Conservation (phyloP, 2,797 vertebrate species). For the Psittacula echo region DNA sequence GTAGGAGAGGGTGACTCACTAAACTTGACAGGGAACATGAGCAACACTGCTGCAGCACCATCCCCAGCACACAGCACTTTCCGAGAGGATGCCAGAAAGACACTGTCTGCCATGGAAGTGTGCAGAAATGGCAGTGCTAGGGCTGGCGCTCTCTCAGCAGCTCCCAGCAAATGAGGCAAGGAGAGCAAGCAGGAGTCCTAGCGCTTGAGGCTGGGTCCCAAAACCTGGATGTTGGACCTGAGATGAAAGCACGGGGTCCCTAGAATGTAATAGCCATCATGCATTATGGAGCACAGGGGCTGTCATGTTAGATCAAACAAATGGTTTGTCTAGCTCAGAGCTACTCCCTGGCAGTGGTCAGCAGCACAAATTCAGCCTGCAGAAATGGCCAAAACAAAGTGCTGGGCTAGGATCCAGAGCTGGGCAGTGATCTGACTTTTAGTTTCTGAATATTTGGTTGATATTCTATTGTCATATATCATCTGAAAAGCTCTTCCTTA, state of each 20-base stretch:
- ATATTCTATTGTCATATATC: not conserved
- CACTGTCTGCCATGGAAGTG: not conserved
- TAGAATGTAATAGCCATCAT: not conserved
- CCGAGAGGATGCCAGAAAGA: not conserved
- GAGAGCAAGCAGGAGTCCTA: not conserved
- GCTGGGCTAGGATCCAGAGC: not conserved
- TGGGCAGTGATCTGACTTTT: not conserved
- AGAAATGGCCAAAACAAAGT: not conserved
- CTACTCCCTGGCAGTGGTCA: not conserved
- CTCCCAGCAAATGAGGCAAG: not conserved
- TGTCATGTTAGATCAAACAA: conserved; percentile 27
- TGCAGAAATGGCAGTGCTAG: not conserved
- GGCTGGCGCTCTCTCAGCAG: not conserved
- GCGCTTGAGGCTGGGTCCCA: not conserved
- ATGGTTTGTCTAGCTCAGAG: not conserved
- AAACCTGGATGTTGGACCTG: not conserved
- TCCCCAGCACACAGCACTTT: not conserved
- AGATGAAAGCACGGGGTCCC: not conserved
- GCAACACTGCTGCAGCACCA: not conserved
- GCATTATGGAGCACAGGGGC: not conserved
- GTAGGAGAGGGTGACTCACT: not conserved
- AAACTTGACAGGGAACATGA: not conserved
- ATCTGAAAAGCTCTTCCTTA: not conserved
- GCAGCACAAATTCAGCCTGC: not conserved
- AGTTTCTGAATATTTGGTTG: conserved; percentile 20